Percentiles rank a stretch among this genome's conserved stretches.
phyloP scores from a whole-genome alignment of 2,797 vertebrate species.

The Coranthus polyacanthus region DNA sequence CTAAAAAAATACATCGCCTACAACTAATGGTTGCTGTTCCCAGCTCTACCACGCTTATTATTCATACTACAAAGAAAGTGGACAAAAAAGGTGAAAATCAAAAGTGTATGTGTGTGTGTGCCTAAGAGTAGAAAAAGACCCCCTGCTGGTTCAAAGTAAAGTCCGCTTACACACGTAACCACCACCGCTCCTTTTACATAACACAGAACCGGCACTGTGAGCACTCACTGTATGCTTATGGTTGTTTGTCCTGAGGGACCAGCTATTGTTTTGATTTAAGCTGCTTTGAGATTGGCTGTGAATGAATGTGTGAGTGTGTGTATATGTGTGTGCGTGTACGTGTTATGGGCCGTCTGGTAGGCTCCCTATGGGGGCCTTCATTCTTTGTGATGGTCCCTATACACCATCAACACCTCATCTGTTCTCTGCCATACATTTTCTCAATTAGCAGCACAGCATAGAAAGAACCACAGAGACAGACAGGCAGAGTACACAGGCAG shows the following conservation, averaged over 20 bases:
- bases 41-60: constrained; percentile 31
- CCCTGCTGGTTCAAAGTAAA: constrained; percentile 70
- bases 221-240: constrained; percentile 22
- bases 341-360: constrained; percentile 73
- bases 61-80: constrained; percentile 61
- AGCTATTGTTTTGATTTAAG: constrained; percentile 79
- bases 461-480: constrained; percentile 42
- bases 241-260: constrained; percentile 62
- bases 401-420: constrained; percentile 89
- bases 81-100: constrained; percentile 41
- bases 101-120: constrained; percentile 31
- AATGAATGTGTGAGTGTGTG: constrained; percentile 36
- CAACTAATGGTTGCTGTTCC: constrained; percentile 35
- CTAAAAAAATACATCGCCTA: constrained; percentile 33
- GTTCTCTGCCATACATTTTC: constrained; percentile 84
- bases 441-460: constrained; percentile 87
- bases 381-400: constrained; percentile 86
- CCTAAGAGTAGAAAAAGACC: constrained; percentile 42
- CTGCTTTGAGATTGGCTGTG: constrained; percentile 77
- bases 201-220: constrained; percentile 42
- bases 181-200: constrained; percentile 54
- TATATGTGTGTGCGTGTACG: constrained; percentile 27
- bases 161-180: constrained; percentile 43
- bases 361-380: constrained; percentile 86
- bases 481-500: not conserved